These are phyloP conservation scores for Okapia johnstoni DNA, from an alignment of 2,113 vertebrate species.

Conservation along the genomic window DNA sequence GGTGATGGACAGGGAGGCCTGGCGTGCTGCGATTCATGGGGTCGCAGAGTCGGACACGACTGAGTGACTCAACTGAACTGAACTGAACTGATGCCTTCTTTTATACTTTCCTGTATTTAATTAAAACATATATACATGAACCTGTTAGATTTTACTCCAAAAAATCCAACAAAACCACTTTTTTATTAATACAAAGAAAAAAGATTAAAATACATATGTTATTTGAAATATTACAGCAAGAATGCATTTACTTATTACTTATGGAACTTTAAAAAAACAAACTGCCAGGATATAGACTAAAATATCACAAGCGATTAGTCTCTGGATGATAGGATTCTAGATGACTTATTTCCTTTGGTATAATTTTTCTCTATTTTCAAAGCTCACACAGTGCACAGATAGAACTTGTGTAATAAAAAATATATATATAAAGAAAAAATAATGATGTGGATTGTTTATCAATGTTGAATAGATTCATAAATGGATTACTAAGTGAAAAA, in stretches of 20 bases:
- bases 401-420: neutral
- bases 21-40: neutral
- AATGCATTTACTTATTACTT: neutral
- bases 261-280: neutral
- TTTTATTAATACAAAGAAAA: neutral
- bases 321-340: neutral
- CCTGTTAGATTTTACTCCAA: neutral
- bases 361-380: neutral
- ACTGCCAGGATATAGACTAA: neutral
- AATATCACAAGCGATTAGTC: neutral
- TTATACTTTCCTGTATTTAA: neutral
- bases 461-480: neutral
- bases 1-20: neutral
- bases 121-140: neutral
- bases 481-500: neutral
- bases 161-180: neutral
- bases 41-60: fast-evolving
- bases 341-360: neutral
- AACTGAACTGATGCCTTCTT: neutral
- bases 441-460: neutral
- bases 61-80: neutral
- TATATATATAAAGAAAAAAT: neutral
- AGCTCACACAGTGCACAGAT: neutral
- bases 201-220: neutral
- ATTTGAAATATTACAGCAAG: neutral